Percentiles rank a stretch among this genome's conserved stretches.
Evolutionary conservation across 2,797 vertebrate genomes (phyloP).

Genomic region (Sebastes kiyomatsui): DNA sequence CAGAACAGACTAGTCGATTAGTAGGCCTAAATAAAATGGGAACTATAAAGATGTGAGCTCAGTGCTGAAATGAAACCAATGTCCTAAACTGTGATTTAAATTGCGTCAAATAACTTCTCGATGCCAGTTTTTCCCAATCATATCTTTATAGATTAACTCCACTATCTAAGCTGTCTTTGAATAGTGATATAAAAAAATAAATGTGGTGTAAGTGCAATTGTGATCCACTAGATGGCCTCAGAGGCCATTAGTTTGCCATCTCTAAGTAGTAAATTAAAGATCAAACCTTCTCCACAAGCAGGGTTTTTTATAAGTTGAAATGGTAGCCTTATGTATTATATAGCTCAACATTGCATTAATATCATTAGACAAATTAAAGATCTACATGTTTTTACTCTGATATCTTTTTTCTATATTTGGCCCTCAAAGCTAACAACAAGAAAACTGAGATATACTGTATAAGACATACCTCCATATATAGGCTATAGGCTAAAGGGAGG

Average conservation of each 20-base stretch:
- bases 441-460: neutral
- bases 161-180: neutral
- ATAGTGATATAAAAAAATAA: neutral
- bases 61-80: neutral
- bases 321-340: neutral
- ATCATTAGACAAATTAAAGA: neutral
- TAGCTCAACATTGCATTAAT: neutral
- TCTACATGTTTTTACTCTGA: neutral
- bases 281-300: neutral
- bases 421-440: neutral
- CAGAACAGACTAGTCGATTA: neutral
- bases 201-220: neutral
- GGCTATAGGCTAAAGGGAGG: neutral
- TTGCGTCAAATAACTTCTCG: neutral
- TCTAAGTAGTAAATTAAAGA: neutral
- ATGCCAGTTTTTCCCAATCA: neutral
- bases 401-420: neutral
- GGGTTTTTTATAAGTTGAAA: neutral
- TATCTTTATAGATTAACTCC: neutral
- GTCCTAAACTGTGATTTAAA: neutral
- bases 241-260: neutral
- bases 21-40: too few relatives aligned
- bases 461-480: neutral
- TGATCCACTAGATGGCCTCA: conserved; percentile 61
- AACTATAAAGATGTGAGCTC: neutral